Conservation (phyloP, 2,888 invertebrate species). For the Dryocosmus kuriphilus region DNA sequence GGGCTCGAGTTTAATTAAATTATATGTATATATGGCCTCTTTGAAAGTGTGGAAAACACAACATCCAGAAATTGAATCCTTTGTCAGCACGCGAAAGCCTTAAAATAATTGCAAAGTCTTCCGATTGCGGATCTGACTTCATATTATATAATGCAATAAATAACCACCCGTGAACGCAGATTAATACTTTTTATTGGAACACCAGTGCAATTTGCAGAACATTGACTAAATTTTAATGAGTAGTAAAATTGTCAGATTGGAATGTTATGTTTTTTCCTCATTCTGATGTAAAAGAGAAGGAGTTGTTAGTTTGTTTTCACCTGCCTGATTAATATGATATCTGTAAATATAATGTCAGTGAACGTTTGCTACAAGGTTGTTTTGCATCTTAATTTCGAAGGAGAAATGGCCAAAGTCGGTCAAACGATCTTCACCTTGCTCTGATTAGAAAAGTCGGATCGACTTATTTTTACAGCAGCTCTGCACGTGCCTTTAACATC, state of each 20-base stretch:
- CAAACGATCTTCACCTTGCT: constrained; percentile 12
- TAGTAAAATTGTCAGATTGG: not conserved
- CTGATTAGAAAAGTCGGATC: constrained; percentile 29
- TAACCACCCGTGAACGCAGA: not conserved
- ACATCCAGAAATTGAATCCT: constrained; percentile 28
- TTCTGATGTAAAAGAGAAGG: not conserved
- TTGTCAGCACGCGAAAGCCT: constrained; percentile 16
- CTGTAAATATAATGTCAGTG: constrained; percentile 15
- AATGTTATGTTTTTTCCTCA: not conserved
- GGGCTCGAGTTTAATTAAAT: not conserved
- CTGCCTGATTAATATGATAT: not conserved
- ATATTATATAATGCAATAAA: constrained; percentile 6
- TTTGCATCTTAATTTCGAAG: constrained; percentile 26
- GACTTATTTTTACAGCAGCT: constrained; percentile 27
- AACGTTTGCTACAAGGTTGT: constrained; percentile 6
- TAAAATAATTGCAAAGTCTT: constrained; percentile 15
- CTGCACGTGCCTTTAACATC: not conserved
- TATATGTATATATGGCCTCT: not conserved
- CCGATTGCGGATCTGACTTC: constrained; percentile 8
- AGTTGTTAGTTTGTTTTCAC: not conserved
- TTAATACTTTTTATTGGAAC: not conserved
- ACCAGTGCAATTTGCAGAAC: not conserved
- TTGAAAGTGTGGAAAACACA: constrained; percentile 4
- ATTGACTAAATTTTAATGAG: constrained; percentile 16
- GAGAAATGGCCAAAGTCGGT: not conserved